phyloP scores from a whole-genome alignment of 2,888 invertebrate genomes.

The Mesorhabditis spiculigera region DNA sequence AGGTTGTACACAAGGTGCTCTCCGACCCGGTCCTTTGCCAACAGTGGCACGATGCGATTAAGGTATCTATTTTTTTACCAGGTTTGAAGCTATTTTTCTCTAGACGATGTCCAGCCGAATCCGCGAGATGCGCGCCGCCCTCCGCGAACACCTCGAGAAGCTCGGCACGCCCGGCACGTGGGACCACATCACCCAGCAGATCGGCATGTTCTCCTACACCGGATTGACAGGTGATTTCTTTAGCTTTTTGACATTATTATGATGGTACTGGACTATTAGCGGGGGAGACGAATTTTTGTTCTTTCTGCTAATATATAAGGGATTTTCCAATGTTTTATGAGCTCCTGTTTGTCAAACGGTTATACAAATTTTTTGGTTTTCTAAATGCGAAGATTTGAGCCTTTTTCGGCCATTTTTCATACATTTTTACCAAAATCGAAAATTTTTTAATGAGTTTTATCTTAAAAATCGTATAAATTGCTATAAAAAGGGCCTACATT shows the following conservation, averaged over 20 bases:
- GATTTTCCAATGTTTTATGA: no score
- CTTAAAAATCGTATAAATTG: no score
- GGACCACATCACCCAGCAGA: conserved; percentile 86
- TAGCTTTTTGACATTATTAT: background rate
- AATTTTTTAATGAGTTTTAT: no score
- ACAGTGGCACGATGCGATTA: conserved; percentile 70
- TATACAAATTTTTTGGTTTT: background rate
- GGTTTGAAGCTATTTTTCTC: conserved; percentile 59
- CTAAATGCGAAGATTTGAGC: background rate
- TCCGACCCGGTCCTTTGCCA: conserved; percentile 72
- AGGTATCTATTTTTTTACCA: conserved; percentile 13
- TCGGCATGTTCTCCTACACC: conserved; percentile 98
- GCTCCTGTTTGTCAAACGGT: no score
- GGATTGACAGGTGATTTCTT: conserved; percentile 69
- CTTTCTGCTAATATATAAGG: no score
- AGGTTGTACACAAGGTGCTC: conserved; percentile 61
- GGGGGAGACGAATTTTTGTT: no score
- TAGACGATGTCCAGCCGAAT: conserved; percentile 83
- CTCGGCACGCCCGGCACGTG: conserved; percentile 76
- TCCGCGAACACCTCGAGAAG: conserved; percentile 72
- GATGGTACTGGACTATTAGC: no score
- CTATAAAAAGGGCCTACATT: no score
- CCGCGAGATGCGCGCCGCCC: conserved; percentile 76
- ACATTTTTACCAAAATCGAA: no score
- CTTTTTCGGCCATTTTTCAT: no score